Percentiles rank a stretch among this genome's conserved stretches.
phyloP scores from a whole-genome alignment of 37 sponge, comb jelly and placozoan genomes.

The Cladorhizidae sp. region DNA sequence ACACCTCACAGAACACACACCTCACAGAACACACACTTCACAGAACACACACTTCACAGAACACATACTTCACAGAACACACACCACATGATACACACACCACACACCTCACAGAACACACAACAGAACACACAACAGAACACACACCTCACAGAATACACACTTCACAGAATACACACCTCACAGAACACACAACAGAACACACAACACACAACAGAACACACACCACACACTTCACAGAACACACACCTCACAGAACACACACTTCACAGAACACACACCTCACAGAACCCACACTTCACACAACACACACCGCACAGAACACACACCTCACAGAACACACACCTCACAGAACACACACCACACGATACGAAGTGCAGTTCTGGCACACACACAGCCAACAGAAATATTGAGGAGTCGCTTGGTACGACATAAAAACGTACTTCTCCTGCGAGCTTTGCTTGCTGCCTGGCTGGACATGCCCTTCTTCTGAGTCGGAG shows the following conservation, averaged over 20 bases:
- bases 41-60: neutral
- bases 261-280: neutral
- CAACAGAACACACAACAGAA: too few species aligned
- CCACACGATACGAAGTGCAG: neutral
- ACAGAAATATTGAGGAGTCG: too few species aligned
- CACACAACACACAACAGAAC: neutral
- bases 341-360: neutral
- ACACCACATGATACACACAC: neutral
- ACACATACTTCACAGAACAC: neutral
- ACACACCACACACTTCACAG: too few species aligned
- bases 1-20: too few species aligned
- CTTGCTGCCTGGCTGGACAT: neutral
- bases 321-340: too few species aligned
- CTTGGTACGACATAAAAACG: too few species aligned
- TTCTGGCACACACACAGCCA: neutral
- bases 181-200: neutral
- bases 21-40: neutral
- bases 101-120: too few species aligned
- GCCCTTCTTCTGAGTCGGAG: constrained; percentile 30
- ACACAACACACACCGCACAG: too few species aligned
- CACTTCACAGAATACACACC: neutral
- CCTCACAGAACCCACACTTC: neutral
- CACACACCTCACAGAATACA: neutral
- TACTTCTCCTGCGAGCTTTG: constrained; percentile 35
- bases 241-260: too few species aligned